These are phyloP conservation scores for Xiphorhynchus erythropygius DNA, from an alignment of 2,797 vertebrate genomes.

Conservation along the genomic window DNA sequence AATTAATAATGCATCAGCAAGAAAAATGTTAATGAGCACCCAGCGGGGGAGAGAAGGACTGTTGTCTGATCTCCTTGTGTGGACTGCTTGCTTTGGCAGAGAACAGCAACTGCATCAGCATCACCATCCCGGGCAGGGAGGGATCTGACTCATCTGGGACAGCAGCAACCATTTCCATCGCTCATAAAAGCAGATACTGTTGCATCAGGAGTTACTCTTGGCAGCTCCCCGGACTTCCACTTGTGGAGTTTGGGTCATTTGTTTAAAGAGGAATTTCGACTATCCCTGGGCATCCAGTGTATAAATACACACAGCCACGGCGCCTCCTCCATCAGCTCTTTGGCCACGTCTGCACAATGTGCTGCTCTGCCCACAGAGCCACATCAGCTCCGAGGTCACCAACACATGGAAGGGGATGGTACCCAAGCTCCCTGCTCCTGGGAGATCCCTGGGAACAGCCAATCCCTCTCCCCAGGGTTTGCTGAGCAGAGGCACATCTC, in stretches of 20 bases:
- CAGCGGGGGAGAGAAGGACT: not conserved
- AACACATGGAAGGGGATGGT: rapidly evolving
- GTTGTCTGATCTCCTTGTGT: not conserved
- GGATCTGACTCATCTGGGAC: not conserved
- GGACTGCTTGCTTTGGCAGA: constrained; percentile 27
- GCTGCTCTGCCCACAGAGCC: not conserved
- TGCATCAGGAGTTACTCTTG: not conserved
- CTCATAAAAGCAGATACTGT: not conserved
- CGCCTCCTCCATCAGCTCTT: not conserved
- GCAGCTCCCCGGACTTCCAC: not conserved
- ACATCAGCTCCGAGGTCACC: rapidly evolving
- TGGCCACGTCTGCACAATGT: not conserved
- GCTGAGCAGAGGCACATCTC: not conserved
- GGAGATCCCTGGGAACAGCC: not conserved
- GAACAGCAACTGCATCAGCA: not conserved
- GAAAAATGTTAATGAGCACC: constrained; percentile 30
- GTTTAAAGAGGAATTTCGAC: not conserved
- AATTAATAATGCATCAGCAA: constrained; percentile 55
- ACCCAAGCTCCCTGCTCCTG: not conserved
- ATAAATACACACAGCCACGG: not conserved
- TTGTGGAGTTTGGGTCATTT: not conserved
- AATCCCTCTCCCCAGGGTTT: rapidly evolving
- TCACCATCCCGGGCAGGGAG: not conserved
- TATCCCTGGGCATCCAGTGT: not conserved
- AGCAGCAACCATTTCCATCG: not conserved